Evolutionary conservation across 2,888 invertebrate species (phyloP).

Genomic region (Globia sparganii): DNA sequence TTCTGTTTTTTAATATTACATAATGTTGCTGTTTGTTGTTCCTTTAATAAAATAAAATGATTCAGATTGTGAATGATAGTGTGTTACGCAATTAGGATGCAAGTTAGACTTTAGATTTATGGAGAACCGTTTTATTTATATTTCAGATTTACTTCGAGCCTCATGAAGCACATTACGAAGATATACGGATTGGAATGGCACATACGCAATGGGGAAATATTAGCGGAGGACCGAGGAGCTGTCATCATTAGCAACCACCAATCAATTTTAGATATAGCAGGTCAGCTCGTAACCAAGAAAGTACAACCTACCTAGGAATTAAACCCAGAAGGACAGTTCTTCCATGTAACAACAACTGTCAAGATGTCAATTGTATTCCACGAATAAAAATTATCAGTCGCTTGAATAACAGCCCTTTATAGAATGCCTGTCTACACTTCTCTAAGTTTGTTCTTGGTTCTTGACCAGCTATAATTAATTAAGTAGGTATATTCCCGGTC

Average conservation of each 20-base stretch:
- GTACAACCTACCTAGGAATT: background rate
- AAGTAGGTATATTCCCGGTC: background rate
- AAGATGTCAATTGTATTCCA: too few relatives aligned
- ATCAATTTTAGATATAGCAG: constrained; percentile 89
- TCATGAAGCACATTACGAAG: constrained; percentile 69
- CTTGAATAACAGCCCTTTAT: too few relatives aligned
- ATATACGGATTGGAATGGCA: constrained; percentile 83
- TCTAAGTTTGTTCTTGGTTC: background rate
- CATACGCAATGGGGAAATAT: constrained; percentile 79
- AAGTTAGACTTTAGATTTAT: background rate
- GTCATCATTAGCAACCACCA: constrained; percentile 91
- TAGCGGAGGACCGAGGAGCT: constrained; percentile 83
- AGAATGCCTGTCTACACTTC: background rate
- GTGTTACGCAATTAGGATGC: too few relatives aligned
- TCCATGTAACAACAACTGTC: too few relatives aligned
- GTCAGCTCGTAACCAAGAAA: constrained; percentile 36
- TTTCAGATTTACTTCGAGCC: constrained; percentile 33
- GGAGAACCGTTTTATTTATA: background rate
- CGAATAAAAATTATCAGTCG: too few relatives aligned
- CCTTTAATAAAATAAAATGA: too few relatives aligned
- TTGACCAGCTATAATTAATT: background rate
- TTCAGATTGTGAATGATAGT: too few relatives aligned
- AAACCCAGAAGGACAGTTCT: too few relatives aligned
- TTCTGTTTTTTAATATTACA: too few relatives aligned
- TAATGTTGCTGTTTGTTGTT: too few relatives aligned